Evolutionary conservation across 2,113 vertebrate species (phyloP), one percentile per base, ranked within the genome.

Genomic region (Stictonetta naevosa): DNA sequence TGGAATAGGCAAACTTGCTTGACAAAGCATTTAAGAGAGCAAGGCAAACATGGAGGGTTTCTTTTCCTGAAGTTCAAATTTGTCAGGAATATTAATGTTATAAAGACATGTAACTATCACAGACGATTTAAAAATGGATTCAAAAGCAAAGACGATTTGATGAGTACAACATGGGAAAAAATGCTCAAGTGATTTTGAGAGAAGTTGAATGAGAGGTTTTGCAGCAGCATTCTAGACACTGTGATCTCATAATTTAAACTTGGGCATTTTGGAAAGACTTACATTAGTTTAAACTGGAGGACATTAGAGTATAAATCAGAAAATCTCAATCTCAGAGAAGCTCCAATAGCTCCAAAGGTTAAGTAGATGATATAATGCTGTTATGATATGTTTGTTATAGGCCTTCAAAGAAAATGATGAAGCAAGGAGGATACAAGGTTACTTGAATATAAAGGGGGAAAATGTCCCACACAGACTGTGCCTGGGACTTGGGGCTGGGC

Each of bases 331-430:
- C 56, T 86, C 67, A 73, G 74, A 85, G 87, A 85, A 90, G 11
- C 38, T 94, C 95, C 78, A 96, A 80, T 52, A 93, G 59, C 63
- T 93, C 48, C 69, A 78, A 92, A 96, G 93, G 85, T 97, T 96
- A 97, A 94, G 93, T 85, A 75, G 90, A 69, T 92, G 79, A 93
- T 83, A 93, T 95, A 94, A 96, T 88, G 75, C 55, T 73, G 67
- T 93, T 92, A 92, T 4, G 29, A 36, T 93, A 52, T 83, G 76
- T 94, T 97, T 95, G 69, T 90, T 93, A 85, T 44, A 15, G n/a
- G 42, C 33, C 60, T 89, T 94, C 83, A 78, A 86, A 90, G 28
- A 58, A 90, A 91, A 21, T 34, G 68, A 38, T 58, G 67, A 85
- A 86, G 59, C 67, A 93, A 94, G 80, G 28, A 83, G 71, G n/a